Evolutionary conservation across 2,113 vertebrate genomes (phyloP).

Genomic region (Panthera leo): DNA sequence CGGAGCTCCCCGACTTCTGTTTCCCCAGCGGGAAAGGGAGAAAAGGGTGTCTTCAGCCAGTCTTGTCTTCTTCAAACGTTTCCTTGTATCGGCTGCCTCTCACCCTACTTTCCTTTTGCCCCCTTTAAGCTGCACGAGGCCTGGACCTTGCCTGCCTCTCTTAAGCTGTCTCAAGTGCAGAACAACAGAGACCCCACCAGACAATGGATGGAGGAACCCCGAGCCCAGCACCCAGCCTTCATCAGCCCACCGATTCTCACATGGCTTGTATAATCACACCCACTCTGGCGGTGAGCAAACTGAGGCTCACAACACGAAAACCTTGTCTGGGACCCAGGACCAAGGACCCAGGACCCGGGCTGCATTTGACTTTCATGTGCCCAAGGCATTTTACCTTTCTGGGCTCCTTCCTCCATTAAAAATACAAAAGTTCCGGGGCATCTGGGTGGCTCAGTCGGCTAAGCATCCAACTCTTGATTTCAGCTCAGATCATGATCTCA

Average conservation of each 20-base stretch:
- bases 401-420: neutral
- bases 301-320: neutral
- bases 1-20: neutral
- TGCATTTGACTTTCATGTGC: fast-evolving
- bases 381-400: neutral
- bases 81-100: neutral
- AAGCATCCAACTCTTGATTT: too few species aligned
- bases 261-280: fast-evolving
- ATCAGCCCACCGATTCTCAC: fast-evolving
- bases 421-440: neutral
- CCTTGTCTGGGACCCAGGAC: neutral
- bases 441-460: too few species aligned
- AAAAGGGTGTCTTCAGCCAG: neutral
- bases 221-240: neutral
- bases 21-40: neutral
- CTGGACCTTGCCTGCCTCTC: neutral
- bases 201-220: fast-evolving
- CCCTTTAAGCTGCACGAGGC: neutral
- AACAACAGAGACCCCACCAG: neutral
- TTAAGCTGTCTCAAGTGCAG: neutral
- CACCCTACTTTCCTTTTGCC: neutral
- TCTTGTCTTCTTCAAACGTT: too few species aligned
- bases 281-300: neutral
- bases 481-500: too few species aligned
- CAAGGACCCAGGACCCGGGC: neutral